These are phyloP conservation scores for Scolopax rusticola DNA, from an alignment of 2,797 vertebrate species.

Conservation along the genomic window DNA sequence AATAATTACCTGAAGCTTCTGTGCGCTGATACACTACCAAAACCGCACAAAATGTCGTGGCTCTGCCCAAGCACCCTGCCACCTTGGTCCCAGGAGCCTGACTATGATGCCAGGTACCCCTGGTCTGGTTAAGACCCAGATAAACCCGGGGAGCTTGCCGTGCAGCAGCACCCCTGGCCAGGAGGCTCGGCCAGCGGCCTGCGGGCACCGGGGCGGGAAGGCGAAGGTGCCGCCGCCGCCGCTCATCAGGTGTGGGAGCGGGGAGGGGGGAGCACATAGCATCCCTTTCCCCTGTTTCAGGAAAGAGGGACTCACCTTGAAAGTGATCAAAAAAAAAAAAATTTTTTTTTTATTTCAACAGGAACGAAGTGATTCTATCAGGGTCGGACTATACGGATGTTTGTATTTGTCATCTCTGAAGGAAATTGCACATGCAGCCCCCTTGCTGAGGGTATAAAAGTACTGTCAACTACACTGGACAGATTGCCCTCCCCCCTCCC, in stretches of 20 bases:
- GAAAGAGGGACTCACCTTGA: conserved; percentile 80
- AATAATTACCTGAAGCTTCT: conserved; percentile 60
- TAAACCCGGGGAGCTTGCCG: background rate
- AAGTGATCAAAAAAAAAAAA: conserved; percentile 81
- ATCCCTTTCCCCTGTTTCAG: conserved; percentile 69
- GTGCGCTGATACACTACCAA: conserved; percentile 31
- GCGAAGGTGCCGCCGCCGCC: background rate
- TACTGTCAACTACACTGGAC: conserved; percentile 81
- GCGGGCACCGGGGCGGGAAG: background rate
- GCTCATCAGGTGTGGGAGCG: background rate
- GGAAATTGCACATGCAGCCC: conserved; percentile 81
- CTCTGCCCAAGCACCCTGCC: conserved; percentile 59
- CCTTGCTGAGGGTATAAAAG: conserved; percentile 84
- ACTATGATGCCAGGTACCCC: conserved; percentile 36
- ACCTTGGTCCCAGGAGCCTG: conserved; percentile 30
- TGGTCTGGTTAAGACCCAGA: conserved; percentile 51
- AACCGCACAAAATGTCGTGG: background rate
- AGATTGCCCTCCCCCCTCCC: background rate
- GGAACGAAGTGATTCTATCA: conserved; percentile 79
- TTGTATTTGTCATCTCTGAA: conserved; percentile 82
- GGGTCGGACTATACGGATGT: conserved; percentile 78
- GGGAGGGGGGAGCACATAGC: conserved; percentile 28
- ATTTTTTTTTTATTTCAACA: conserved; percentile 65
- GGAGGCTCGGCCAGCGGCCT: background rate
- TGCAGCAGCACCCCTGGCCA: background rate